Base-by-base conservation (phyloP, 2,888 invertebrate species). In the Cremastobaeus sp. region DNA sequence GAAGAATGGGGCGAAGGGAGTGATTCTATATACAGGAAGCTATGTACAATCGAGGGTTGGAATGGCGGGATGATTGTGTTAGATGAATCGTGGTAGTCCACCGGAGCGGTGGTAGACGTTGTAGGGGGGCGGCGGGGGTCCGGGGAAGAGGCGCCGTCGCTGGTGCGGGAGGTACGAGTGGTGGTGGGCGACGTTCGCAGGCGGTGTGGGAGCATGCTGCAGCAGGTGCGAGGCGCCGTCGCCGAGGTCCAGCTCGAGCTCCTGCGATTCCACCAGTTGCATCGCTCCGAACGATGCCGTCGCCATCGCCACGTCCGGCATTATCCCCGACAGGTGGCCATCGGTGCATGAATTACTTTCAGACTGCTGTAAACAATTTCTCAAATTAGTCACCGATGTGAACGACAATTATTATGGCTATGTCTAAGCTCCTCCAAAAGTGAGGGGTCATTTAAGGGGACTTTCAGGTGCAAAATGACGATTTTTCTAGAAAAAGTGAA, bases 301-400 rank as follows among this genome's bases (percentile, higher is more conserved):
- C 82, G 96, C 96, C 95, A 96, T 96, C 11, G 96, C 96, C 80
- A 96, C 96, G 88, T 97, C 96, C 0, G 96, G 96, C 92, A 96
- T 96, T 82, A 94, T 93, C 74, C 95, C 95, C 15, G 94, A 92
- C 73, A 94, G 88, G 81, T 93, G 93, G 81, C 95, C 92, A 84
- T 93, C 90, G 88, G 91, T 91, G 80, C 91, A 91, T 32, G 91
- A 90, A 84, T 89, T 90, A 77, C 89, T 89, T 77, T 90, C 90
- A 32, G 89, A 89, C 80, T 90, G 84, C 77, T 43, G 45, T 9
- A 45, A 50, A 21, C n/a, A n/a, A n/a, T n/a, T n/a, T n/a, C n/a
- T n/a, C n/a, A n/a, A n/a, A n/a, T n/a, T n/a, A n/a, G n/a, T n/a
- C n/a, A n/a, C n/a, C n/a, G n/a, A n/a, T n/a, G n/a, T n/a, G n/a